Conservation (phyloP, 2,888 invertebrate genomes). For the Pegoplata infirma region DNA sequence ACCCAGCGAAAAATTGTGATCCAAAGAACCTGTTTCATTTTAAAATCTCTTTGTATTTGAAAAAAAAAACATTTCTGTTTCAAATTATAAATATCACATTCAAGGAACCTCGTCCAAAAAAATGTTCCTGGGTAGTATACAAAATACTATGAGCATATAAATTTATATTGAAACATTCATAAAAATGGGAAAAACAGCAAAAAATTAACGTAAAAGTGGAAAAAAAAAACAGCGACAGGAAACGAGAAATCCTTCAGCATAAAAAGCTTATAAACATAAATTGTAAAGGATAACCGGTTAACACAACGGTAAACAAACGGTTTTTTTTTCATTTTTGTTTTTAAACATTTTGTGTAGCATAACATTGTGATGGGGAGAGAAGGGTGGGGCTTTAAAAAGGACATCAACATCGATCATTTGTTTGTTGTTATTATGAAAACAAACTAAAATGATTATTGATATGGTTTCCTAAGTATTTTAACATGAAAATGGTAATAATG, state of each 20-base stretch:
- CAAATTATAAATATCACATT: too few relatives aligned
- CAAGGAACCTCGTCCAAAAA: too few relatives aligned
- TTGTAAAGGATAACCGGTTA: background rate
- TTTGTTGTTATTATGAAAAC: background rate
- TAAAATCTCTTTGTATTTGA: too few relatives aligned
- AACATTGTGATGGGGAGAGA: too few relatives aligned
- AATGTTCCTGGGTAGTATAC: too few relatives aligned
- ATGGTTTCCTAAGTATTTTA: background rate
- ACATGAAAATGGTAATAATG: too few relatives aligned
- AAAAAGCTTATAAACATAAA: slow-evolving; percentile 38
- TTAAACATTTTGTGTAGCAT: too few relatives aligned
- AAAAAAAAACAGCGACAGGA: background rate
- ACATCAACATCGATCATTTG: slow-evolving; percentile 10
- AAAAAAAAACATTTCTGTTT: background rate
- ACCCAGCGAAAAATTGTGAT: too few relatives aligned
- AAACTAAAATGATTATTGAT: slow-evolving; percentile 17
- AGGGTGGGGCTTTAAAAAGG: background rate
- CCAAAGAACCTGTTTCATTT: too few relatives aligned
- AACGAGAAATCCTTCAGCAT: slow-evolving; percentile 18
- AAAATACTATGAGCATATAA: too few relatives aligned
- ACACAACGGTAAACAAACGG: background rate
- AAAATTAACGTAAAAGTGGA: background rate
- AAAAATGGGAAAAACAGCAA: slow-evolving; percentile 19
- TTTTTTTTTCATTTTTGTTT: background rate
- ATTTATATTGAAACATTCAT: too few relatives aligned